Evolutionary conservation across 23 tunicate species (phyloP).

Genomic region (Halocynthia aurantium): DNA sequence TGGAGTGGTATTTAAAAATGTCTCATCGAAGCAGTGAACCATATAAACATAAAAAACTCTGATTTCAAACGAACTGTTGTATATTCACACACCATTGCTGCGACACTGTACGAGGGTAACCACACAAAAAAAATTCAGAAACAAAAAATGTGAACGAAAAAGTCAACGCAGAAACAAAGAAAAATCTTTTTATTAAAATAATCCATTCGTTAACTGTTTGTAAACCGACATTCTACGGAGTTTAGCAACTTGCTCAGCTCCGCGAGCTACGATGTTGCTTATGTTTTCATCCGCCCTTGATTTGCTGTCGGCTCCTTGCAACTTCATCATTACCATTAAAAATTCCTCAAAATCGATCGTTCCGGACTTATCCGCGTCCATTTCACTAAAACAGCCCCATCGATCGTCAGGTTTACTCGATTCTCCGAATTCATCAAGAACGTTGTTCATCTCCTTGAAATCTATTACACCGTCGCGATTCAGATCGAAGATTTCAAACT

Average conservation of each 20-base stretch:
- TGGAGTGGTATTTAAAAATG: no score
- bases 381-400: constrained; percentile 37
- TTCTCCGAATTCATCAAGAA: constrained; percentile 80
- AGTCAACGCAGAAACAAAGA: neutral
- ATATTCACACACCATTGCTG: no score
- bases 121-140: no score
- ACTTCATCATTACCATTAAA: constrained; percentile 39
- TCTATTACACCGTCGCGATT: constrained; percentile 89
- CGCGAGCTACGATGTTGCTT: constrained; percentile 40
- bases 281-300: constrained; percentile 39
- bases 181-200: constrained; percentile 38
- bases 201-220: constrained; percentile 65
- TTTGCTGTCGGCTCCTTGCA: constrained; percentile 25
- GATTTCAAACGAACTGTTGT: no score
- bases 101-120: no score
- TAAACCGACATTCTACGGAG: constrained; percentile 69
- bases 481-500: constrained; percentile 70
- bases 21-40: no score
- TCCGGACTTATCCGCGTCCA: constrained; percentile 50
- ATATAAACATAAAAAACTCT: no score
- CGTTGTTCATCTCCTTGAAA: constrained; percentile 65
- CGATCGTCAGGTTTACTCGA: constrained; percentile 59
- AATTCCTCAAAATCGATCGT: constrained; percentile 88
- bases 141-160: no score
- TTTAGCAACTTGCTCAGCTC: constrained; percentile 64